Base-by-base conservation (phyloP, 2,113 vertebrate genomes). In the Melanostigma gelatinosum region DNA sequence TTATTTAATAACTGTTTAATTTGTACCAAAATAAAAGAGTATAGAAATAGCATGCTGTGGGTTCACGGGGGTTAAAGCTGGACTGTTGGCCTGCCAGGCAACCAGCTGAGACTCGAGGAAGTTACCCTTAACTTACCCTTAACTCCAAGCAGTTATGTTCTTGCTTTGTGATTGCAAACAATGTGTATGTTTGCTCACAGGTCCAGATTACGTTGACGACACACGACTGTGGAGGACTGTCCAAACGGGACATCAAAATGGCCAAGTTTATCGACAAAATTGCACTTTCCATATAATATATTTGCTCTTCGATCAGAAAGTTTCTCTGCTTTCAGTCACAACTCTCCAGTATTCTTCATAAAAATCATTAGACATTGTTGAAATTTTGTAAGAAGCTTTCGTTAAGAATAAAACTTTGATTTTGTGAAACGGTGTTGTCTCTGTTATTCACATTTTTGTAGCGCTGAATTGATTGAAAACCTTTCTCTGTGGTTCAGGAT, bases 161-260 rank as follows among this genome's bases (percentile, higher is more conserved):
- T 15, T 46, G n/a, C 42, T 52, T 46, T 77, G 55, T 64, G 36
- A 48, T 66, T 66, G 42, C 20, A 24, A 61, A 38, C 8, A 10
- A 4, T 27, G 29, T 36, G 44, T 57, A 1, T 57, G 34, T 89
- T 20, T 83, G 64, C 64, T 63, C 77, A 69, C 93, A 99, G 98
- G 97, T 99, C 85, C 97, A 98, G 92, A 97, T 99, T 82, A 99
- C 98, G 9, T 88, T 99, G 83, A 97, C 95, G 1, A 98, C 98
- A 6, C 98, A 99, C 0, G 97, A 98, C 93, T 97, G 95, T 0
- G 96, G 96, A 24, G 96, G 96, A 5, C 91, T 99, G 77, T 98
- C 96, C 27, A 96, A 96, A 84, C 95, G 95, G 85, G 98, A 99
- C 3, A 93, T 99, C 86, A 96, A 96, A 85, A 93, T 99, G 93